Percentiles rank a stretch among this genome's conserved stretches.
Evolutionary conservation across 2,113 vertebrate species (phyloP).

Genomic region (Coptodon rendalli): DNA sequence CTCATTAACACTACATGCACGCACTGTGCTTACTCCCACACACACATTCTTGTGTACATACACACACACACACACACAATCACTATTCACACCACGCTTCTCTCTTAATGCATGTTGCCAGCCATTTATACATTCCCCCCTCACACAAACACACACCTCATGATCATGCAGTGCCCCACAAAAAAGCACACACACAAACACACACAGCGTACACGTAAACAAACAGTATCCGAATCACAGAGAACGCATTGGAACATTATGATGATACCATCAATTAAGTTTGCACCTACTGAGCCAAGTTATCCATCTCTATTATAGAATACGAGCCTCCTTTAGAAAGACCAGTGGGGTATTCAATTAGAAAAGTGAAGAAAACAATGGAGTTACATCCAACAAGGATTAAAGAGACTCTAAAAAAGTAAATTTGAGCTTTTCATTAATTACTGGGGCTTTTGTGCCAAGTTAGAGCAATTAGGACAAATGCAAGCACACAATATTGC

Average conservation of each 20-base stretch:
- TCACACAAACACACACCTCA: conserved; percentile 11
- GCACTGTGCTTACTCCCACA: background rate
- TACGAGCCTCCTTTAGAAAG: background rate
- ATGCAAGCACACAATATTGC: background rate
- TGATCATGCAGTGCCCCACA: background rate
- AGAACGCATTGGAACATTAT: conserved; percentile 6
- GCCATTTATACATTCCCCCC: background rate
- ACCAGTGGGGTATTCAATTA: conserved; percentile 37
- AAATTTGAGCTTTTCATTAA: background rate
- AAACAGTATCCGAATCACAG: conserved; percentile 2
- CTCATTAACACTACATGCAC: conserved; percentile 29
- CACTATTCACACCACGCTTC: conserved; percentile 4
- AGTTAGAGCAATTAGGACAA: background rate
- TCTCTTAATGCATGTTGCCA: conserved; percentile 25
- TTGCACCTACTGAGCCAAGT: conserved; percentile 23
- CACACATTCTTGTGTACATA: background rate
- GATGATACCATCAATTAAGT: conserved; percentile 31
- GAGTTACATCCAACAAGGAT: conserved; percentile 7
- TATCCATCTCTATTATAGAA: conserved; percentile 33
- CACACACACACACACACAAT: background rate
- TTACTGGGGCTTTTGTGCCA: background rate
- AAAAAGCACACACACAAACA: background rate
- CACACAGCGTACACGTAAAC: background rate
- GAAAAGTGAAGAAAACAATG: conserved; percentile 15
- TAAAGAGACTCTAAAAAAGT: background rate